Conservation (phyloP, 2,888 invertebrate genomes). For the Beris morrisii region DNA sequence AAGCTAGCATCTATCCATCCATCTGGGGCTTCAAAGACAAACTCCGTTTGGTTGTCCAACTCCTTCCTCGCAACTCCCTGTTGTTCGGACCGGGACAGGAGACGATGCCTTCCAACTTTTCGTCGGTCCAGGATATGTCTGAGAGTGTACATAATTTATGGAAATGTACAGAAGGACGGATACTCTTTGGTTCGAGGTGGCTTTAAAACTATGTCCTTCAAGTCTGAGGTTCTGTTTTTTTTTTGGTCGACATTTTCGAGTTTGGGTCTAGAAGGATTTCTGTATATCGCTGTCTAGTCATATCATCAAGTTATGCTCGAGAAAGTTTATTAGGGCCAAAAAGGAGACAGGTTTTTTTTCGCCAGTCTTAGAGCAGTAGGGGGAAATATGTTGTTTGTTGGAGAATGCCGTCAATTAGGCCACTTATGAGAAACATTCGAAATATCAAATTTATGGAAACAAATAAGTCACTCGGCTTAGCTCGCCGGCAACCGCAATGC, state of each 20-base stretch:
- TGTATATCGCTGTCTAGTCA: constrained; percentile 10
- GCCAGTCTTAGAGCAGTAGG: too few species aligned
- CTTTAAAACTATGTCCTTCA: constrained; percentile 30
- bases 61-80: background rate
- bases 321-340: constrained; percentile 22
- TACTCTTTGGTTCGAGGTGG: constrained; percentile 4
- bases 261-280: background rate
- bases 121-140: constrained; percentile 18
- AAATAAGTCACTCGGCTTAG: too few species aligned
- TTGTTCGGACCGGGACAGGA: background rate
- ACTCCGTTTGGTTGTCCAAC: background rate
- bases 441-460: too few species aligned
- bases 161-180: constrained; percentile 30
- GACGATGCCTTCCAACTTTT: constrained; percentile 20
- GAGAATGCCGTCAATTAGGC: too few species aligned
- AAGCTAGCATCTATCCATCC: constrained; percentile 26
- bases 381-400: too few species aligned
- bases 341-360: background rate
- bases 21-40: constrained; percentile 11
- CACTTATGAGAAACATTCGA: too few species aligned
- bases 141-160: constrained; percentile 40
- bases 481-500: too few species aligned
- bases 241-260: constrained; percentile 4
- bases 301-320: constrained; percentile 12
- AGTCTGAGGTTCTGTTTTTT: constrained; percentile 29